Base-by-base conservation (phyloP, 2,113 vertebrate genomes). In the Progne subis region DNA sequence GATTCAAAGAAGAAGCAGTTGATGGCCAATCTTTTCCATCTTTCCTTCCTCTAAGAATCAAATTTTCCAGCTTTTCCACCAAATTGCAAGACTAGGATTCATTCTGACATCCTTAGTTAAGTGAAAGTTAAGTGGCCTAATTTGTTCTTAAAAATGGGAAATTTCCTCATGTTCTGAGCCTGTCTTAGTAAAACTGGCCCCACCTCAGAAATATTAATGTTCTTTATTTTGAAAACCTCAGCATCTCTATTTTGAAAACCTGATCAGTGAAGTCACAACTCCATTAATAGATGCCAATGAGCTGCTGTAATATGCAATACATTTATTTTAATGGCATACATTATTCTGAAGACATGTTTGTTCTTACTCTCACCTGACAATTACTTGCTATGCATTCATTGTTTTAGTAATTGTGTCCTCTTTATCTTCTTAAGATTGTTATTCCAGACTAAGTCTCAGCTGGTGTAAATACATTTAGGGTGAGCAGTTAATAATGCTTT, bases 111-210 rank as follows among this genome's bases (percentile, higher is more conserved):
- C 15, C 37, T 61, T 41, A 41, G 37, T 39, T 41, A 61, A 64
- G 19, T 21, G 44, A 84, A 81, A 83, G 6, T 39, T 71, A 88
- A 84, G 41, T 70, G 49, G 17, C 61, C 78, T 94, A 37, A 90
- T 94, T 88, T 90, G 67, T 86, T 88, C 88, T 76, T 81, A 41
- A 88, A 93, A 92, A 86, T 55, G 47, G 56, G n/a, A 55, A 55
- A 83, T 64, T 80, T 92, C 34, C 56, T 80, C 28, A 14, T 70
- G 10, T 74, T 93, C 65, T 5, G 18, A 60, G 20, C 16, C 43
- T 80, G 17, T 69, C 21, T 78, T 70, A 37, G 41, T 46, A 90
- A 88, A 75, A 16, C 31, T 84, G 60, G 16, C 81, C 92, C 53
- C 0, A 0, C 39, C 53, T 84, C 49, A 72, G 41, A 88, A 91